phyloP scores from a whole-genome alignment of 2,888 invertebrate genomes.

The Eupithecia insigniata region DNA sequence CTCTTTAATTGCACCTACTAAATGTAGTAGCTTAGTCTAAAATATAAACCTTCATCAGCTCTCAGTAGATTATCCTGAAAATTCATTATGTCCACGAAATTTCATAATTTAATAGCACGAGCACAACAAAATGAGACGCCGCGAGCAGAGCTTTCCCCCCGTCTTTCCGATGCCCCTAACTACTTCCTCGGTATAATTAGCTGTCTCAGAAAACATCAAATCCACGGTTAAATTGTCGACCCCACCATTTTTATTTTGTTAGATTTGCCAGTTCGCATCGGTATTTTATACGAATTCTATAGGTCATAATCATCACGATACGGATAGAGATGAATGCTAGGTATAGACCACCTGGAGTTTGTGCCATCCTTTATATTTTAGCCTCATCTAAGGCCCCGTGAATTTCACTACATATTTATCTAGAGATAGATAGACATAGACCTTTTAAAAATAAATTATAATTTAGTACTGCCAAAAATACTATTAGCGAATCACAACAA shows the following conservation, averaged over 20 bases:
- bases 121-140: conserved; percentile 22
- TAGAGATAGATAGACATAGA: too few species aligned
- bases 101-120: conserved; percentile 23
- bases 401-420: too few species aligned
- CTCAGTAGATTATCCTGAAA: conserved; percentile 15
- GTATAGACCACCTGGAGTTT: background rate
- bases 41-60: conserved; percentile 8
- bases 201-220: conserved; percentile 37
- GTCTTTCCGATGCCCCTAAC: conserved; percentile 58
- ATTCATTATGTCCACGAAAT: conserved; percentile 16
- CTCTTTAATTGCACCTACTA: background rate
- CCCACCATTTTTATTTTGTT: background rate
- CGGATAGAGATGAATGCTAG: too few species aligned
- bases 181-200: conserved; percentile 80
- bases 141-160: conserved; percentile 44
- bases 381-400: background rate
- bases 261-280: background rate
- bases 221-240: conserved; percentile 3
- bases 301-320: too few species aligned
- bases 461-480: background rate
- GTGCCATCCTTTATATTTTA: background rate
- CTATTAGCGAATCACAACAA: background rate
- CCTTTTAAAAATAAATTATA: background rate
- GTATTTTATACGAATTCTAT: background rate
- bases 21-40: background rate